A percentile compares a stretch with the other conserved stretches of the same genome.
Conservation (phyloP, 2,888 invertebrate genomes). For the Lycocerus yunnanus region DNA sequence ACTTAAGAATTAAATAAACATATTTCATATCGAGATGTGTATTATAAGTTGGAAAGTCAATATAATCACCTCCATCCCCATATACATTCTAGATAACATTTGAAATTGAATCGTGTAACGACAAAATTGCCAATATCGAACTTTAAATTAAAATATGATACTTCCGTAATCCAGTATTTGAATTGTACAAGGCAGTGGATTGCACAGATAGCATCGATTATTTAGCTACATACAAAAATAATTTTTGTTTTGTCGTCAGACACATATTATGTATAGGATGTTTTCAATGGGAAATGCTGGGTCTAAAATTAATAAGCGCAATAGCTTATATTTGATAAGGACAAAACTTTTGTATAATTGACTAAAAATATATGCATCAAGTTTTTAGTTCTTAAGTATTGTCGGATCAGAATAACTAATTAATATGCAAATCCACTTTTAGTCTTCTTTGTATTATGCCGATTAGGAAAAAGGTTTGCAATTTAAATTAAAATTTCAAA, state of each 20-base stretch:
- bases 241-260: background rate
- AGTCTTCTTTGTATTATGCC: background rate
- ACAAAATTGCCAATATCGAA: background rate
- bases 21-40: background rate
- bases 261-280: too few species aligned
- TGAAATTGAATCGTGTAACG: background rate
- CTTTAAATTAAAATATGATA: background rate
- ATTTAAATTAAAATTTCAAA: background rate
- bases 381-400: background rate
- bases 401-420: background rate
- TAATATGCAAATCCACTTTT: background rate
- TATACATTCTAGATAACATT: background rate
- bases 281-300: background rate
- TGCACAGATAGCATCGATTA: background rate
- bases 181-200: background rate
- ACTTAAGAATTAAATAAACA: background rate
- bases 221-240: background rate
- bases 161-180: background rate
- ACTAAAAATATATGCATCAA: background rate
- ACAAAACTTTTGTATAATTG: background rate
- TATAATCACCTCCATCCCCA: background rate
- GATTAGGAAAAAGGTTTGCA: background rate
- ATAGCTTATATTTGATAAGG: background rate
- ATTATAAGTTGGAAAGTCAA: background rate
- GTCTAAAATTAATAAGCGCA: background rate